Evolutionary conservation across 2,113 vertebrate species (phyloP), one percentile per base, ranked within the genome.

Genomic region (Bufo bufo): DNA sequence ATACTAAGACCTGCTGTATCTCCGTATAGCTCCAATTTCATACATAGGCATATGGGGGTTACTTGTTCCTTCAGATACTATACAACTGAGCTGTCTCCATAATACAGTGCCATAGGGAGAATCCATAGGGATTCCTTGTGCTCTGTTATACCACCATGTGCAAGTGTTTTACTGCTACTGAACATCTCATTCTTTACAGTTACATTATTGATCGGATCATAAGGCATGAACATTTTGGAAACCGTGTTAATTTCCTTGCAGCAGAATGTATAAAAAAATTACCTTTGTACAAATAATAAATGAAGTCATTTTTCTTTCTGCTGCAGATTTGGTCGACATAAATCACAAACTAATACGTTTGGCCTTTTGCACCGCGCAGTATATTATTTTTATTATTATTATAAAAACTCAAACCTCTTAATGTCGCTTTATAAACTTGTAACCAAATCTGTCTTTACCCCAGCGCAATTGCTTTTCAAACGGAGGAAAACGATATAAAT

Each of bases 261-360:
- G 56, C 23, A 12, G 33, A 33, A 43, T 43, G 17, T 49, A 59
- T 43, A 17, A 45, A 59, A 80, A 17, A 59, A 80, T 59, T 59
- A 43, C 14, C 12, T 80, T 16, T 4, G n/a, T 59, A 45, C 54
- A 80, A 43, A 80, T 80, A 45, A 59, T 17, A 45, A 59, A 80
- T 59, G 14, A 80, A 56, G n/a, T 45, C 20, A 80, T 80, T 80
- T 80, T 59, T 59, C 33, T 80, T 79, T 80, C 33, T 59, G 71
- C 71, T 2, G 6, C 8, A 45, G 1, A 17, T 33, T 59, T 58
- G 59, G 78, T 56, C 78, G 4, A 58, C 77, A 80, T 80, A 80
- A 80, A 80, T 80, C 78, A 80, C 54, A 59, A 56, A 45, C 33
- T 80, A 33, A 80, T 80, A 59, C 9, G 78, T 59, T 59, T 80